A percentile compares a stretch with the other conserved stretches of the same genome.
phyloP scores from a whole-genome alignment of 2,797 vertebrate species.

The Melanotaenia boesemani region DNA sequence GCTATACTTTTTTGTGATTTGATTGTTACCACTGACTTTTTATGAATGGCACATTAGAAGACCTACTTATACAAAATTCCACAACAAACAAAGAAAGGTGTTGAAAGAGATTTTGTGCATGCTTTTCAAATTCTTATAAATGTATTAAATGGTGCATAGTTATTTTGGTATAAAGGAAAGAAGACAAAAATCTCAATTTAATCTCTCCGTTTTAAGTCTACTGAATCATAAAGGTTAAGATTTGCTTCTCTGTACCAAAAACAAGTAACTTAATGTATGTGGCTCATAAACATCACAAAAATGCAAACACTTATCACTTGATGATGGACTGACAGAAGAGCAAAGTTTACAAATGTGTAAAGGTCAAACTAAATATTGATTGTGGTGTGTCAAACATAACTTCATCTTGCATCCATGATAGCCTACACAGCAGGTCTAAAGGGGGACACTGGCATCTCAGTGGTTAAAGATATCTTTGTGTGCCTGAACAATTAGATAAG shows the following conservation, averaged over 20 bases:
- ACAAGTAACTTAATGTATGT: slow-evolving; percentile 6
- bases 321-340: slow-evolving; percentile 13
- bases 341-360: slow-evolving; percentile 19
- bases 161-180: slow-evolving; percentile 19
- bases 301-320: slow-evolving; percentile 26
- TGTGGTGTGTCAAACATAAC: slow-evolving; percentile 9
- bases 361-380: slow-evolving; percentile 15
- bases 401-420: slow-evolving; percentile 3
- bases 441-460: not conserved
- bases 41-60: not conserved
- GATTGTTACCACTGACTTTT: not conserved
- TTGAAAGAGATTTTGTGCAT: not conserved
- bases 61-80: not conserved
- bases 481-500: not conserved
- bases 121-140: not conserved
- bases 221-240: slow-evolving; percentile 6
- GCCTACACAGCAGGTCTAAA: not conserved
- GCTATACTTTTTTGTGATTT: not conserved
- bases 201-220: slow-evolving; percentile 18
- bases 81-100: not conserved
- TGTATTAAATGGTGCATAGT: not conserved
- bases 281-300: slow-evolving; percentile 27
- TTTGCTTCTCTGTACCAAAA: not conserved
- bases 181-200: slow-evolving; percentile 34
- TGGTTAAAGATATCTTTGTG: slow-evolving; percentile 1